Base-by-base conservation (phyloP, 2,113 vertebrate genomes). In the Nannospalax galili region DNA sequence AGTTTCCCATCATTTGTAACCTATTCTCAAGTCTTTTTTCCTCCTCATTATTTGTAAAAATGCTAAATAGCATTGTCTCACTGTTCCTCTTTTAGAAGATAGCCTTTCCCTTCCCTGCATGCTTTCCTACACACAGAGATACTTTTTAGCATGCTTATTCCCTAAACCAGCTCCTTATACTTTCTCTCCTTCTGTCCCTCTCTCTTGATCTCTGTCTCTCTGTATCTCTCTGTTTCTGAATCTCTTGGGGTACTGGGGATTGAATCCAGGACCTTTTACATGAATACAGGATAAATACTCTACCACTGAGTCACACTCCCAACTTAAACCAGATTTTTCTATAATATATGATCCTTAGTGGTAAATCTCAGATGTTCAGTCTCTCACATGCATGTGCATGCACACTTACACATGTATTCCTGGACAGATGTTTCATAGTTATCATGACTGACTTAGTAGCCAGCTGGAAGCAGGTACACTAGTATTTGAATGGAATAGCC, bases 41-140 rank as follows among this genome's bases (percentile, higher is more conserved):
- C 56, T 93, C 67, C 67, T 16, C 6, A 26, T 90, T 12, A 74
- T 86, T 92, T 87, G n/a, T 88, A 48, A 94, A 92, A 65, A 87
- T 77, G 56, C 37, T 91, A 7, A 87, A 42, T 15, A 75, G 30
- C 42, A 9, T 17, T 52, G 48, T n/a, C 16, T 17, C 79, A 17
- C 69, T 26, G 32, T 35, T 84, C 72, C 32, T 84, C 58, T 85
- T 58, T 81, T 40, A 84, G 78, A 60, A 92, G 52, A 42, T 64
- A 84, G 3, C 9, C 79, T 15, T 91, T 77, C 20, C 79, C 19
- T 91, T 77, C 20, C 62, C 69, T 70, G 58, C 62, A 64, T 84
- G 26, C 24, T 85, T 95, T 70, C 73, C 11, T 82, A 15, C 40
- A 20, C 12, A 52, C 26, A 90, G 69, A 88, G 56, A 78, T 2